These are phyloP conservation scores for Falco cherrug DNA, from an alignment of 2,797 vertebrate genomes.

Conservation along the genomic window DNA sequence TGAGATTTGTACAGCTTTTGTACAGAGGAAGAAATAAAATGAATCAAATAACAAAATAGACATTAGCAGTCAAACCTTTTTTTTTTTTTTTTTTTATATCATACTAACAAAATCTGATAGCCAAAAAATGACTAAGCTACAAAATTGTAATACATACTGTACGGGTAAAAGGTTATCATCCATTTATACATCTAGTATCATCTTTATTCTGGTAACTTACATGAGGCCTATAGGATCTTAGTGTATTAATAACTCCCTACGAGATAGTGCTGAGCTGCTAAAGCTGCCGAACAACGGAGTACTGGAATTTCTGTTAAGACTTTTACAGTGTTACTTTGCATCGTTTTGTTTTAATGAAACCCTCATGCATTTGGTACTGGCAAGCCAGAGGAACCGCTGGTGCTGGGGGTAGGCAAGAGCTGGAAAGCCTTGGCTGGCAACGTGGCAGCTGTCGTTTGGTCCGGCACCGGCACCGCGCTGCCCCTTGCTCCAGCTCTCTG, in stretches of 20 bases:
- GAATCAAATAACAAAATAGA: conserved; percentile 70
- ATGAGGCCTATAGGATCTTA: conserved; percentile 53
- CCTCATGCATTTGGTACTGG: conserved; percentile 46
- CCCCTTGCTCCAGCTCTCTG: neutral
- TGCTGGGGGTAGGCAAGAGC: neutral
- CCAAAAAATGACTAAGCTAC: conserved; percentile 75
- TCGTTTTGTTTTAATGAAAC: neutral
- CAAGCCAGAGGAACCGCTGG: neutral
- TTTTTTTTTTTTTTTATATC: conserved; percentile 22
- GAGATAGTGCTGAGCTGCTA: conserved; percentile 47
- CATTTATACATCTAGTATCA: conserved; percentile 63
- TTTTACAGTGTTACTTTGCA: conserved; percentile 12
- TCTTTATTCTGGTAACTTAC: conserved; percentile 47
- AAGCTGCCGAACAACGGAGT: neutral
- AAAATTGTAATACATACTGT: conserved; percentile 69
- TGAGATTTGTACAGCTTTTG: conserved; percentile 67
- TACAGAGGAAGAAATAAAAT: conserved; percentile 57
- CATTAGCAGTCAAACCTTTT: conserved; percentile 57
- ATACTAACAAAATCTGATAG: conserved; percentile 70
- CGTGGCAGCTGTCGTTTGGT: fast-evolving
- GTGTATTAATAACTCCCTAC: conserved; percentile 64
- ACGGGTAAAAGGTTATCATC: conserved; percentile 66
- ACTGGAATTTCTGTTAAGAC: neutral
- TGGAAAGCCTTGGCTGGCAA: neutral
- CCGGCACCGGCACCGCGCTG: neutral